Base-by-base conservation (phyloP, 1,140 invertebrate genomes). In the Drosophila tsacasi region DNA sequence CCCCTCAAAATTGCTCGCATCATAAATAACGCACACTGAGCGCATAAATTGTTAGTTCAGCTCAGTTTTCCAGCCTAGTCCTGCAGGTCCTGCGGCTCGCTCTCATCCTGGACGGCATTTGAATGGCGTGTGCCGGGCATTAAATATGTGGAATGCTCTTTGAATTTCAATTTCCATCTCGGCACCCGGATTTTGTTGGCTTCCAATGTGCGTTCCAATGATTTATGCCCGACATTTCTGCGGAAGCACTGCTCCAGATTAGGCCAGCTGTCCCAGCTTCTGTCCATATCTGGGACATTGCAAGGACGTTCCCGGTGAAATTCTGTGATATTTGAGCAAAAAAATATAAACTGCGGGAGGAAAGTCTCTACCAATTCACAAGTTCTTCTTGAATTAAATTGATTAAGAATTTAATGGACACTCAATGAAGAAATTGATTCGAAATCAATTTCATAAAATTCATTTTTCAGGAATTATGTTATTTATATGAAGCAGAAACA, bases 21-120 rank as follows among this genome's bases (percentile, higher is more conserved):
- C 61, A 79, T 87, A 82, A 87, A 79, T 86, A 83, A 83, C 58
- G 42, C 50, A 79, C 62, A 86, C 85, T 42, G 66, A 65, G 47
- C 61, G 68, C 74, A 82, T 75, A 82, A 85, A 86, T 81, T 78
- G 61, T 62, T 50, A 44, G 54, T 68, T 62, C 50, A 23, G 52
- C 42, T 64, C 27, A 5, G 47, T 35, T 49, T 32, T 58, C 19
- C 17, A 37, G 40, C 54, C 72, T 54, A 40, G 63, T 58, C 37
- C 57, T n/a, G 25, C 10, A 19, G 21, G 49, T 58, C 62, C 46
- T 42, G 40, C 17, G 47, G 21, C 47, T 25, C 61, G 27, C 25
- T 52, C 10, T 30, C 60, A 13, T 68, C 46, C 59, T 64, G 65
- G 49, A 2, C 32, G 19, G 46, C 30, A 73, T 73, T 69, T 76